These are phyloP conservation scores for Rhopalosiphum maidis DNA, from an alignment of 1,140 invertebrate species.

Conservation along the genomic window DNA sequence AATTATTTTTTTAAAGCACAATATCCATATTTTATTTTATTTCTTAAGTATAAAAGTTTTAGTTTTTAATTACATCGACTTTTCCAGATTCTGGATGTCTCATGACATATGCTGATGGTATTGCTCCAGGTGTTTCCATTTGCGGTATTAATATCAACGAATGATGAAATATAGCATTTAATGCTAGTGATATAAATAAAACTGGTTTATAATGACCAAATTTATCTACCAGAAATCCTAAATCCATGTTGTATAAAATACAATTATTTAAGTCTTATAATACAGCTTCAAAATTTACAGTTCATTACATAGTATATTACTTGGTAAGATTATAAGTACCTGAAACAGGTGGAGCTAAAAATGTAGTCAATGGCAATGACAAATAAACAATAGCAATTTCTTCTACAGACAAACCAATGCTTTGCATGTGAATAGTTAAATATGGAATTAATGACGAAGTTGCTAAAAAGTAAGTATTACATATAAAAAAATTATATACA, in stretches of 20 bases:
- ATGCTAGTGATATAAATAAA: conserved; percentile 74
- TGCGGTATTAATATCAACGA: conserved; percentile 75
- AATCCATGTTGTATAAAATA: conserved; percentile 60
- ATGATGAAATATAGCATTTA: conserved; percentile 77
- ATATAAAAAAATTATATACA: conserved; percentile 47
- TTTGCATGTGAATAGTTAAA: conserved; percentile 86
- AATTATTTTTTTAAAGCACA: conserved; percentile 22
- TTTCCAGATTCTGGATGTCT: conserved; percentile 71
- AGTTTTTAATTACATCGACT: conserved; percentile 68
- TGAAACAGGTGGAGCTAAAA: conserved; percentile 79
- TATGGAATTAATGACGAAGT: conserved; percentile 81
- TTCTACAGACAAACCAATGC: conserved; percentile 80
- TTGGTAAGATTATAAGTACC: conserved; percentile 64
- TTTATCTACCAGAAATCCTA: conserved; percentile 80
- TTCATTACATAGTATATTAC: not conserved
- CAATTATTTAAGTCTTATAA: not conserved
- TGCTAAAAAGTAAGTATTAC: conserved; percentile 66
- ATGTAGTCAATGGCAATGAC: conserved; percentile 80
- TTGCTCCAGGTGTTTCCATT: conserved; percentile 74
- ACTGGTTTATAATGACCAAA: conserved; percentile 82
- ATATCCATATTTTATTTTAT: not conserved
- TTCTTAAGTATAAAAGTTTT: not conserved
- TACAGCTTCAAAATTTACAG: not conserved
- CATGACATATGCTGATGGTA: conserved; percentile 75
- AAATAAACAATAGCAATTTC: conserved; percentile 86